A percentile compares a stretch with the other conserved stretches of the same genome.
Conservation (phyloP, 2,113 vertebrate genomes). For the Dendrocopos noguchii region DNA sequence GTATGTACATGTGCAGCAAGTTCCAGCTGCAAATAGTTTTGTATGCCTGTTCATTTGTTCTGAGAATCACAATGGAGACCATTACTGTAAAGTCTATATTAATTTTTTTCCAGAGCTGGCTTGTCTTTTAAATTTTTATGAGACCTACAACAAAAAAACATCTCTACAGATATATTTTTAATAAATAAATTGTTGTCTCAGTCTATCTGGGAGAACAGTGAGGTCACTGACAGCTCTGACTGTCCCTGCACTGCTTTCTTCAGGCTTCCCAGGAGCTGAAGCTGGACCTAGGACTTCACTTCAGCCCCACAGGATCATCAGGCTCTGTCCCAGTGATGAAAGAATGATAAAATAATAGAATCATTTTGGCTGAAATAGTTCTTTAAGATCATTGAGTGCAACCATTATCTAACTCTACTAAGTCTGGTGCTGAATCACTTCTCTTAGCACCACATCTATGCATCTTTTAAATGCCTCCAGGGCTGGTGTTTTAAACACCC, state of each 20-base stretch:
- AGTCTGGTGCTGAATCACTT: too few species aligned
- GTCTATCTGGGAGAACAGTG: background rate
- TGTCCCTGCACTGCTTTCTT: background rate
- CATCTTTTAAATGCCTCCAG: too few species aligned
- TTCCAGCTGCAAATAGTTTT: background rate
- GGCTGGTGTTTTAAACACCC: too few species aligned
- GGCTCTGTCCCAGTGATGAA: background rate
- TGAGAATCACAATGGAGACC: background rate
- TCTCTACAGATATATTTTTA: background rate
- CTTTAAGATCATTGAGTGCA: too few species aligned
- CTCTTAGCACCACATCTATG: too few species aligned
- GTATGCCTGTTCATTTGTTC: background rate
- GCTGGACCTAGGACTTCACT: background rate
- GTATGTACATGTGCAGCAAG: background rate
- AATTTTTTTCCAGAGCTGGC: background rate
- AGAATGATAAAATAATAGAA: too few species aligned
- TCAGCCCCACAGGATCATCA: background rate
- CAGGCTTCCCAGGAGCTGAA: background rate
- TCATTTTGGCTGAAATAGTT: too few species aligned
- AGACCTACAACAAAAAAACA: background rate
- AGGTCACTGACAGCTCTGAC: background rate
- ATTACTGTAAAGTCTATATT: background rate
- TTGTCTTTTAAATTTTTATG: background rate
- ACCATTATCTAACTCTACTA: too few species aligned
- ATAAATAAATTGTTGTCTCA: background rate